These are phyloP conservation scores for Neopipo cinnamomea DNA, from an alignment of 2,113 vertebrate species.

Conservation along the genomic window DNA sequence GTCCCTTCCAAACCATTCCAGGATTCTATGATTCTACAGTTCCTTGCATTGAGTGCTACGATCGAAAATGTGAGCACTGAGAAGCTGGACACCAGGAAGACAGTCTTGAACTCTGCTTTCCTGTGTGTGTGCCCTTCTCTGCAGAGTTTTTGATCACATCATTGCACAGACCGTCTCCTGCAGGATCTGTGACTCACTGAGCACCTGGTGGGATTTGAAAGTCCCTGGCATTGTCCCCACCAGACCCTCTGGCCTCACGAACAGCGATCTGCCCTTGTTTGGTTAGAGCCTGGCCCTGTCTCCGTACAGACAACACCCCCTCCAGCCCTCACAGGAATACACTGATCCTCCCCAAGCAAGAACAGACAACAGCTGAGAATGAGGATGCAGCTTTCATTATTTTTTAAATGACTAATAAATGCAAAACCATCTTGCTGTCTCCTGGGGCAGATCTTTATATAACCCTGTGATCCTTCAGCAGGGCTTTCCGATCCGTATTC, in stretches of 20 bases:
- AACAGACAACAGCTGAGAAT: conserved; percentile 66
- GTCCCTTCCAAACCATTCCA: not conserved
- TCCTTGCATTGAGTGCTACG: not conserved
- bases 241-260: not conserved
- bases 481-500: not conserved
- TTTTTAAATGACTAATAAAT: conserved; percentile 26
- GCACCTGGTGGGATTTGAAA: not conserved
- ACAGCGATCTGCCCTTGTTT: conserved; percentile 33
- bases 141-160: not conserved
- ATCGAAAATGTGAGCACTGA: not conserved
- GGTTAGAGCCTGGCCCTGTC: not conserved
- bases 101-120: not conserved
- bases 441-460: not conserved
- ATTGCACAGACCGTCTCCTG: not conserved
- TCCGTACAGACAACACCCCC: not conserved
- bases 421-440: not conserved
- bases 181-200: not conserved
- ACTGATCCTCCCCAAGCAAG: not conserved
- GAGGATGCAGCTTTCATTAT: not conserved
- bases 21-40: not conserved
- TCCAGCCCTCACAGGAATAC: conserved; percentile 11
- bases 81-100: not conserved
- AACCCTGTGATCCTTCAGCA: not conserved
- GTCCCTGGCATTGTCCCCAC: not conserved
- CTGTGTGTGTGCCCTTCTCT: not conserved